Percentiles rank a stretch among this genome's conserved stretches.
These are phyloP conservation scores for Cardiocondyla obscurior DNA, from an alignment of 1,140 invertebrate genomes.

Conservation along the genomic window DNA sequence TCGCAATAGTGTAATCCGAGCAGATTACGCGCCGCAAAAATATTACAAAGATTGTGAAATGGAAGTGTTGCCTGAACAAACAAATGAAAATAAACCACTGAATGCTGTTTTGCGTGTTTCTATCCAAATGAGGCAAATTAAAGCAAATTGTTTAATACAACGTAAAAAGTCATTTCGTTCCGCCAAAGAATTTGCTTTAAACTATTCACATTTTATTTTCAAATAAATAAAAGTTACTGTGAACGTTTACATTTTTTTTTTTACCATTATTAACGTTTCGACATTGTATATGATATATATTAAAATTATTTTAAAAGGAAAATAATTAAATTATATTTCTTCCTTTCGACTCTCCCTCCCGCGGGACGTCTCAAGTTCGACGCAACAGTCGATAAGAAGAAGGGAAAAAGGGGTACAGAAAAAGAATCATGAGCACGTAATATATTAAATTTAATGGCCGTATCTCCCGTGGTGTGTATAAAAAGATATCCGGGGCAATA, in stretches of 20 bases:
- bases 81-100: neutral
- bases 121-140: too few species aligned
- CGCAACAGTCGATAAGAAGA: neutral
- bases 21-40: neutral
- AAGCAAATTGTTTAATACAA: neutral
- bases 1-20: neutral
- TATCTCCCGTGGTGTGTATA: conserved; percentile 34
- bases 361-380: neutral
- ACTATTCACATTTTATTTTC: neutral
- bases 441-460: conserved; percentile 59
- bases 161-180: neutral
- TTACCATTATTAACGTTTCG: neutral
- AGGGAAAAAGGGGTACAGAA: neutral
- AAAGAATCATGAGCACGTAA: neutral
- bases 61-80: neutral
- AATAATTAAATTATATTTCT: conserved; percentile 2
- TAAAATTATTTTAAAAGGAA: neutral
- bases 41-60: neutral
- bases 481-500: conserved; percentile 48
- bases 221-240: neutral
- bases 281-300: neutral
- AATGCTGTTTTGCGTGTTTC: neutral
- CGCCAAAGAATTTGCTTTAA: neutral
- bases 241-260: neutral
- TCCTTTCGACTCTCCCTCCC: neutral